phyloP scores from a whole-genome alignment of 2,113 vertebrate genomes.

The Jaculus jaculus region DNA sequence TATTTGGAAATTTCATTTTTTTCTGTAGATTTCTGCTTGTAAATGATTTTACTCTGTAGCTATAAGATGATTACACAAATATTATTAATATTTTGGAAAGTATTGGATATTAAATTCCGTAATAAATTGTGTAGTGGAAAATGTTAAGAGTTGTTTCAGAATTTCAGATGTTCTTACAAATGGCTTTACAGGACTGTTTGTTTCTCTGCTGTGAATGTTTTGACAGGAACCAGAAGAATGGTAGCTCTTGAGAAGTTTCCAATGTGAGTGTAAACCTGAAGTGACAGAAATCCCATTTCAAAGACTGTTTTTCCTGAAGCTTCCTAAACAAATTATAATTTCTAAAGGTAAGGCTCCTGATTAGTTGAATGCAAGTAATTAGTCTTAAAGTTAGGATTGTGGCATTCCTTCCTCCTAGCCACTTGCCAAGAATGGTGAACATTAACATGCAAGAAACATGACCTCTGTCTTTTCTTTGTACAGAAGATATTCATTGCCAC shows the following conservation, averaged over 20 bases:
- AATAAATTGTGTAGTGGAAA: background rate
- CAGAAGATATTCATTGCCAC: background rate
- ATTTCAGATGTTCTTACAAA: conserved; percentile 10
- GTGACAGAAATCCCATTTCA: conserved; percentile 49
- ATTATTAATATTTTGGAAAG: background rate
- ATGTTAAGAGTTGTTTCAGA: background rate
- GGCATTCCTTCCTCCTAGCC: background rate
- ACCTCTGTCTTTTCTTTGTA: background rate
- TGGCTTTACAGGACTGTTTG: background rate
- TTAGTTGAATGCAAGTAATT: conserved; percentile 52
- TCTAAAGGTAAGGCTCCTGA: conserved; percentile 47
- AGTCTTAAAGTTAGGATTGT: conserved; percentile 23
- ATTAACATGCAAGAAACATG: conserved; percentile 21
- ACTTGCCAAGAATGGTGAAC: conserved; percentile 9
- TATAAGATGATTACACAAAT: background rate
- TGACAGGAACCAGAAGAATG: conserved; percentile 52
- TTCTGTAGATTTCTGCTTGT: background rate
- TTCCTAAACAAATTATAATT: conserved; percentile 52
- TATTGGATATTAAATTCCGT: background rate
- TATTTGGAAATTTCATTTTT: background rate
- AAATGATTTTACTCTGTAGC: background rate
- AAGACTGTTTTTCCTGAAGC: conserved; percentile 46
- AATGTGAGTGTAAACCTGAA: conserved; percentile 35
- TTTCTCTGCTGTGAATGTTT: conserved; percentile 25
- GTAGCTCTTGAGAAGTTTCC: conserved; percentile 31